phyloP scores from a whole-genome alignment of 2,113 vertebrate species.

The Aptenodytes forsteri region DNA sequence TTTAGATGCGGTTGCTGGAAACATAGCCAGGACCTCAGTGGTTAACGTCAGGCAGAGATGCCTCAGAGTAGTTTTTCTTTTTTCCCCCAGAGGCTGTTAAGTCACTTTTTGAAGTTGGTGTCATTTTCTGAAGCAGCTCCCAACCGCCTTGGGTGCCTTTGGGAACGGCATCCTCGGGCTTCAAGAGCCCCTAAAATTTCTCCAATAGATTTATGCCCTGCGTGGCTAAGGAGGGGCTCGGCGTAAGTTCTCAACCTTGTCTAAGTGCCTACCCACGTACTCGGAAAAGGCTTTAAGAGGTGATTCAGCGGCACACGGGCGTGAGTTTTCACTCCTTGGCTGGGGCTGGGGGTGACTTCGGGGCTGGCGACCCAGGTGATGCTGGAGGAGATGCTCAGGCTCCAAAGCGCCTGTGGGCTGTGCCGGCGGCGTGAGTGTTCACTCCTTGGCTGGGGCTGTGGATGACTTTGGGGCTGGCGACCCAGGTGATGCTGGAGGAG shows the following conservation, averaged over 20 bases:
- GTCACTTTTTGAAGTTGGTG: neutral
- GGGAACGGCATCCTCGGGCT: neutral
- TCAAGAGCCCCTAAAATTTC: neutral
- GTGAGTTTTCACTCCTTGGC: neutral
- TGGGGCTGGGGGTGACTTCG: neutral
- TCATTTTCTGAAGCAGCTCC: neutral
- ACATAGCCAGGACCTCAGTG: neutral
- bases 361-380: rapidly evolving
- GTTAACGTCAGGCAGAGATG: neutral
- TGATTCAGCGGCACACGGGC: neutral
- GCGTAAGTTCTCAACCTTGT: neutral
- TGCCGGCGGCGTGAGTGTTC: neutral
- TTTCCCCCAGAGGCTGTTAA: neutral
- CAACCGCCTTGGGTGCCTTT: neutral
- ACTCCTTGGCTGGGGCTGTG: neutral
- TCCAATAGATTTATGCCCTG: neutral
- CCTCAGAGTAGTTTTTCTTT: neutral
- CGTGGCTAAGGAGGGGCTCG: neutral
- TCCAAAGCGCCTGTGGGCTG: neutral
- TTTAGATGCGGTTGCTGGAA: neutral
- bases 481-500: rapidly evolving
- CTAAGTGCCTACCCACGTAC: neutral
- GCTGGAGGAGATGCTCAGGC: neutral
- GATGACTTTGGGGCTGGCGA: neutral
- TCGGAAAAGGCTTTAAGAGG: neutral